These are phyloP conservation scores for Vultur gryphus DNA, from an alignment of 2,797 vertebrate species.

Conservation along the genomic window DNA sequence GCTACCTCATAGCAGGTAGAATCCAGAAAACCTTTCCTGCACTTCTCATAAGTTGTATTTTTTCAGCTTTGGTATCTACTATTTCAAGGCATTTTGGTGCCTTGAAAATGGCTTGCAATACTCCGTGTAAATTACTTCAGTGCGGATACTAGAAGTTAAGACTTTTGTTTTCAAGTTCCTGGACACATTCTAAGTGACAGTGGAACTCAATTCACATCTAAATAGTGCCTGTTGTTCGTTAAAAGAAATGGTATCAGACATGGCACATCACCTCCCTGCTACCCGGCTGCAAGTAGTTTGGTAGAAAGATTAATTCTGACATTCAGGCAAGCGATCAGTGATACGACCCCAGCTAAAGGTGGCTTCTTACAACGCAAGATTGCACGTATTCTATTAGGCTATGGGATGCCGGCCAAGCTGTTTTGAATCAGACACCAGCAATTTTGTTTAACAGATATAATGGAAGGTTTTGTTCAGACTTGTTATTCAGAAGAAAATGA, in stretches of 20 bases:
- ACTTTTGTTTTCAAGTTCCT: background rate
- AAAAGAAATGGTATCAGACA: background rate
- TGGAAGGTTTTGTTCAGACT: background rate
- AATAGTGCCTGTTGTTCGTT: background rate
- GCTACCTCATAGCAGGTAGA: background rate
- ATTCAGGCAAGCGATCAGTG: background rate
- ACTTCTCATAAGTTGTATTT: background rate
- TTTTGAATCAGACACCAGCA: background rate
- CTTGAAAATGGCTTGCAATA: background rate
- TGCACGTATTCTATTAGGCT: background rate
- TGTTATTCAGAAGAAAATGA: background rate
- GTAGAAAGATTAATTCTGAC: background rate
- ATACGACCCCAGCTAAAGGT: background rate
- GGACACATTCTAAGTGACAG: conserved; percentile 24
- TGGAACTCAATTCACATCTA: conserved; percentile 30
- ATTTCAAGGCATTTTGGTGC: background rate
- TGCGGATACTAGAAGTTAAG: background rate
- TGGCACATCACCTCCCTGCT: background rate
- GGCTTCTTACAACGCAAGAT: background rate
- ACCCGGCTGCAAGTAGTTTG: background rate
- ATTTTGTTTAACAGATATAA: background rate
- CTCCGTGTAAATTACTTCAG: background rate
- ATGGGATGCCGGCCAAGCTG: background rate
- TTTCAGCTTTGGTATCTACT: background rate
- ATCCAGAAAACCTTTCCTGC: background rate